These are phyloP conservation scores for Toxonevra muliebris DNA, from an alignment of 2,888 invertebrate genomes.

Conservation along the genomic window DNA sequence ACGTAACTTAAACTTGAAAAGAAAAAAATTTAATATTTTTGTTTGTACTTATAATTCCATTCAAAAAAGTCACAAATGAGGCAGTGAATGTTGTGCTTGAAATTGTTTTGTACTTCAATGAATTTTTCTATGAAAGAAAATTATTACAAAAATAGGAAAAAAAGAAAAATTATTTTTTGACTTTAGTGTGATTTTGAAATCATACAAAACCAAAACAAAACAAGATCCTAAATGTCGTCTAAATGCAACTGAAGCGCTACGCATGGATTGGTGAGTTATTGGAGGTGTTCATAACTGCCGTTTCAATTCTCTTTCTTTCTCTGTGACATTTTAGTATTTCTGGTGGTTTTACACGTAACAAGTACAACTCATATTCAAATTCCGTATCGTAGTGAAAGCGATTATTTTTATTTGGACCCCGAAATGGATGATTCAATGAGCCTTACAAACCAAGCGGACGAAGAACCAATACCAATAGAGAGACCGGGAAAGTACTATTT, in stretches of 20 bases:
- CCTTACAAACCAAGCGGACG: slow-evolving; percentile 15
- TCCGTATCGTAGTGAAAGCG: slow-evolving; percentile 28
- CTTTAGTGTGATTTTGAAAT: no score
- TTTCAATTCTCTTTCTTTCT: not conserved
- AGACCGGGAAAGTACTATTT: slow-evolving; percentile 25
- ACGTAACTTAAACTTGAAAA: no score
- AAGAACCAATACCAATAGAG: not conserved
- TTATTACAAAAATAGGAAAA: no score
- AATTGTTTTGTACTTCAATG: no score
- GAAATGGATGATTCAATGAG: slow-evolving; percentile 29
- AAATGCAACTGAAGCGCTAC: slow-evolving; percentile 48
- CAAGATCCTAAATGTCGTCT: slow-evolving; percentile 42
- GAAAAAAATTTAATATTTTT: no score
- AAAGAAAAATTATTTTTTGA: no score
- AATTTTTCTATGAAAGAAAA: no score
- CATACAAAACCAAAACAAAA: slow-evolving; percentile 23
- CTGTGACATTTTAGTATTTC: slow-evolving; percentile 28
- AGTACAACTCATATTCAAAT: slow-evolving; percentile 18
- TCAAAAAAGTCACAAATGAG: no score
- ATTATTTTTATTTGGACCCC: slow-evolving; percentile 39
- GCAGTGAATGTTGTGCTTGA: no score
- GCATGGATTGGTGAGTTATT: slow-evolving; percentile 46
- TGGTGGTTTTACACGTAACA: slow-evolving; percentile 28
- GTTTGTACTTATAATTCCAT: no score
- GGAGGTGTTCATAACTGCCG: not conserved